Conservation (phyloP, 2,888 invertebrate genomes). For the Fissipunctia ypsillon region DNA sequence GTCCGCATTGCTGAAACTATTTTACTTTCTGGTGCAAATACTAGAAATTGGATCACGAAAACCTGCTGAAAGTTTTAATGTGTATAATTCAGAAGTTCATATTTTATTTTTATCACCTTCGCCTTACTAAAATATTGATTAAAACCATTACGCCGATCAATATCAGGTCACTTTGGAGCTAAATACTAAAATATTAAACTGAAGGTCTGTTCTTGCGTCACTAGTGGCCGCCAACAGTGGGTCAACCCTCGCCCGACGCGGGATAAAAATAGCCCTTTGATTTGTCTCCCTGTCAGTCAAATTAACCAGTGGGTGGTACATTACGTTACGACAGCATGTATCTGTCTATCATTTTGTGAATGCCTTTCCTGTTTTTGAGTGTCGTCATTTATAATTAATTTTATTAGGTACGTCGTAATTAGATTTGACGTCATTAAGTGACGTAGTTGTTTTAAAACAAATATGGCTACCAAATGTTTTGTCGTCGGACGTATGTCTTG, state of each 20-base stretch:
- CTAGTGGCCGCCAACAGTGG: constrained; percentile 67
- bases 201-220: constrained; percentile 79
- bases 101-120: constrained; percentile 25
- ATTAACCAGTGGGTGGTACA: constrained; percentile 26
- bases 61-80: constrained; percentile 1
- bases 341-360: constrained; percentile 9
- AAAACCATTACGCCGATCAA: constrained; percentile 38
- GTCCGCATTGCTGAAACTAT: constrained; percentile 17
- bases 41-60: background rate
- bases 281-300: constrained; percentile 72
- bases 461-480: background rate
- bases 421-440: constrained; percentile 33
- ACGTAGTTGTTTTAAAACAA: constrained; percentile 9
- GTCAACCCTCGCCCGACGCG: constrained; percentile 69
- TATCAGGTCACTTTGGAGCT: constrained; percentile 40
- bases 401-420: constrained; percentile 20
- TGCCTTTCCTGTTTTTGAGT: constrained; percentile 37
- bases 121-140: constrained; percentile 54
- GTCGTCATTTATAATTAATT: constrained; percentile 17
- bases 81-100: background rate
- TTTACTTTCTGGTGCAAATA: background rate
- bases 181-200: constrained; percentile 63
- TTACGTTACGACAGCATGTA: constrained; percentile 14
- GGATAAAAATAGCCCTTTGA: constrained; percentile 72
- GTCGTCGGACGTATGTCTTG: background rate